Conservation (phyloP, 1,140 invertebrate species). For the Drosophila persimilis region DNA sequence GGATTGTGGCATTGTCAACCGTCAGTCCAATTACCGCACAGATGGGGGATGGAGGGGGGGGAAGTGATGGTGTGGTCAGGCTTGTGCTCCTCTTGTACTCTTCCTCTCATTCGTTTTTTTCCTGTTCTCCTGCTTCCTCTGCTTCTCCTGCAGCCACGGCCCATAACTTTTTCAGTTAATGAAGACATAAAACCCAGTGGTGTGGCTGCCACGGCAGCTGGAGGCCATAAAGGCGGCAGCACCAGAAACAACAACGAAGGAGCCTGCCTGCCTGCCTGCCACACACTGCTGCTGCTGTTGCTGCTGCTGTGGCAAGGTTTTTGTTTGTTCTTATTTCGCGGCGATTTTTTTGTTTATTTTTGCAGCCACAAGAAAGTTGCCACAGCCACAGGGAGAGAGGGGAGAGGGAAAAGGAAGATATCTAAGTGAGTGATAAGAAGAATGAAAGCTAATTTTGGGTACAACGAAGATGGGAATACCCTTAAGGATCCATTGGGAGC, state of each 20-base stretch:
- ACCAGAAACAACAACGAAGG: constrained; percentile 12
- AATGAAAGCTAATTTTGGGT: neutral
- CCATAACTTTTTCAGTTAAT: constrained; percentile 81
- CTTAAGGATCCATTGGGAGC: no score
- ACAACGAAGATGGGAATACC: no score
- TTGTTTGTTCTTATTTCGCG: constrained; percentile 45
- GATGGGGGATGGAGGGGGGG: constrained; percentile 18
- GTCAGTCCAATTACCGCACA: constrained; percentile 31
- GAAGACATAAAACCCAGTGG: constrained; percentile 78
- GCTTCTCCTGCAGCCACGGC: constrained; percentile 51
- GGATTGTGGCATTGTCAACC: constrained; percentile 27
- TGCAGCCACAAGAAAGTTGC: constrained; percentile 70
- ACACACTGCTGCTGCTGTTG: no score
- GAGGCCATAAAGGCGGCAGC: constrained; percentile 49
- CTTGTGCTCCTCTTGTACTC: constrained; percentile 16
- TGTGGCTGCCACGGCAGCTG: constrained; percentile 65
- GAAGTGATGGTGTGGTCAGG: constrained; percentile 39
- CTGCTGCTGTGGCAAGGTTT: constrained; percentile 27
- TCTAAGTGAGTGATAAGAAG: constrained; percentile 48
- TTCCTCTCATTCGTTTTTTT: constrained; percentile 1
- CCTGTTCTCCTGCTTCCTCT: constrained; percentile 5
- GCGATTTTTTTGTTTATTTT: constrained; percentile 58
- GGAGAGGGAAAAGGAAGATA: constrained; percentile 23
- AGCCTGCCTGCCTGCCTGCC: neutral
- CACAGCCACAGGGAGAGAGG: neutral